Evolutionary conservation across 2,113 vertebrate species (phyloP).

Genomic region (Brachyistius frenatus): DNA sequence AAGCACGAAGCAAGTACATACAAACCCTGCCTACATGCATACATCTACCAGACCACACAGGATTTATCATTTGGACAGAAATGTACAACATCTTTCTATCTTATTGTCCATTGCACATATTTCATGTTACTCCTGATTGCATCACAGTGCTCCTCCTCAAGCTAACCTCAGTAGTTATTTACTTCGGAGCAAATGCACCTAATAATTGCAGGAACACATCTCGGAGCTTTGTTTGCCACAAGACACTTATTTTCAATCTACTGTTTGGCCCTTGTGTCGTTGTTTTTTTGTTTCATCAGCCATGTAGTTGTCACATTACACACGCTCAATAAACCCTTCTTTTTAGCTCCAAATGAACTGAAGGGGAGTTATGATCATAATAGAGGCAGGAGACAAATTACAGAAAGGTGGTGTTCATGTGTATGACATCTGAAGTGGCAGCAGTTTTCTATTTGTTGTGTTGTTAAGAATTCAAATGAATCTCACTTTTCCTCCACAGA

Average conservation of each 20-base stretch:
- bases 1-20: conserved; percentile 17
- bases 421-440: not conserved
- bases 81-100: conserved; percentile 7
- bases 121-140: conserved; percentile 47
- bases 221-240: not conserved
- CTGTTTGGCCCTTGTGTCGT: not conserved
- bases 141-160: conserved; percentile 17
- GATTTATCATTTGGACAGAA: conserved; percentile 8
- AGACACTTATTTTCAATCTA: not conserved
- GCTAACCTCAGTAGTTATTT: conserved; percentile 22
- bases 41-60: not conserved
- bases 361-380: conserved; percentile 1
- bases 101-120: conserved; percentile 19
- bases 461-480: not conserved
- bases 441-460: not conserved
- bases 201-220: conserved; percentile 14
- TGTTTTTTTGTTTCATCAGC: not conserved
- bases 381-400: accelerated
- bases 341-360: not conserved
- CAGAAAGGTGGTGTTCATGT: not conserved
- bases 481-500: conserved; percentile 46
- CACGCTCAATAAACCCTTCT: accelerated
- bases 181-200: conserved; percentile 25
- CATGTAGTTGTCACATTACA: not conserved
- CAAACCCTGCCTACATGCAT: not conserved